These are phyloP conservation scores for Plodia interpunctella DNA, from an alignment of 1,140 invertebrate species.

Conservation along the genomic window DNA sequence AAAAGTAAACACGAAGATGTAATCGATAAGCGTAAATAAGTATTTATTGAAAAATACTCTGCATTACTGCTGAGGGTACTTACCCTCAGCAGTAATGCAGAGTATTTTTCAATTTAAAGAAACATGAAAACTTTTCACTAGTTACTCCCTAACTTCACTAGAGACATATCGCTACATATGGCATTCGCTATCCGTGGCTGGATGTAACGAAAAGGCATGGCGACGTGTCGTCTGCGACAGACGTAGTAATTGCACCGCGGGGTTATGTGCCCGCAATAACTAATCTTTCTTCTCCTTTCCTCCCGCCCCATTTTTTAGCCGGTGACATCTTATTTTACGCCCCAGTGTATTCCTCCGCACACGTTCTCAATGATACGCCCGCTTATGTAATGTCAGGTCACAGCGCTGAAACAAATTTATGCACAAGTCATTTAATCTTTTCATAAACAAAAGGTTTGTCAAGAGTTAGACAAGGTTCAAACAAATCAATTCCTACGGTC, in stretches of 20 bases:
- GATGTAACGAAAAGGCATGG: conserved; percentile 3
- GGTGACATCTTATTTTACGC: conserved; percentile 40
- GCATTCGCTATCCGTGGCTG: too few relatives aligned
- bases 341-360: conserved; percentile 25
- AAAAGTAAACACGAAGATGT: too few relatives aligned
- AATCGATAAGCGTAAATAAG: too few relatives aligned
- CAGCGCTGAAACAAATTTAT: conserved; percentile 17
- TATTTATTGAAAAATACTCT: too few relatives aligned
- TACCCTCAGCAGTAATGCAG: background rate
- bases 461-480: background rate
- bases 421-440: conserved; percentile 10
- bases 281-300: conserved; percentile 30
- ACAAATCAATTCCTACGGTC: too few relatives aligned
- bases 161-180: too few relatives aligned
- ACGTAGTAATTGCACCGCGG: conserved; percentile 26
- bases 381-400: conserved; percentile 23
- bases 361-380: conserved; percentile 21
- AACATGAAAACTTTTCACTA: too few relatives aligned
- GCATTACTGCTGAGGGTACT: too few relatives aligned
- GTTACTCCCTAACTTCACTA: too few relatives aligned
- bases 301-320: conserved; percentile 37
- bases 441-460: conserved; percentile 4
- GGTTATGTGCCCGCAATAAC: conserved; percentile 27
- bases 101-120: too few relatives aligned
- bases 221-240: conserved; percentile 2